These are phyloP conservation scores for Tenualosa thibaudeaui DNA, from an alignment of 2,797 vertebrate genomes.

Conservation along the genomic window DNA sequence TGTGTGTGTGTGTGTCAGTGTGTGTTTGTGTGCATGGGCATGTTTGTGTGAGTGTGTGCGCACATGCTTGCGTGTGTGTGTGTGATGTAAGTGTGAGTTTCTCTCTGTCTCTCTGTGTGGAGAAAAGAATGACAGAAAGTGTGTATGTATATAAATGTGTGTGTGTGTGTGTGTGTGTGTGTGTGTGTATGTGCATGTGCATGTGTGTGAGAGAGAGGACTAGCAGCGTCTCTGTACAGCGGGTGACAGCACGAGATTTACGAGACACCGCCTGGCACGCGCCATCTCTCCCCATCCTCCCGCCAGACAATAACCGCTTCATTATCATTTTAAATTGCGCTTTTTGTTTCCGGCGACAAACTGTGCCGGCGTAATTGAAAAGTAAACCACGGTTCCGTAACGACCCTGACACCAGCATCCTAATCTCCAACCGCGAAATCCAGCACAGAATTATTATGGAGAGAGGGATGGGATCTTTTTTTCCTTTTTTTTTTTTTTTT, in stretches of 20 bases:
- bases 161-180: background rate
- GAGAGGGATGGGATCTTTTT: constrained; percentile 13
- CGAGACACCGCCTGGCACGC: constrained; percentile 59
- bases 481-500: background rate
- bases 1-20: background rate
- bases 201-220: background rate
- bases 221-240: constrained; percentile 66
- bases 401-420: constrained; percentile 48
- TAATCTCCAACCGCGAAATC: constrained; percentile 47
- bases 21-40: background rate
- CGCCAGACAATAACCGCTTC: constrained; percentile 74
- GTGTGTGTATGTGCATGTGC: background rate
- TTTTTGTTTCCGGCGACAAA: constrained; percentile 67
- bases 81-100: background rate
- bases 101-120: too few relatives aligned
- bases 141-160: background rate
- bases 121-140: background rate
- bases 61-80: background rate
- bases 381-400: constrained; percentile 57
- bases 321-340: constrained; percentile 77
- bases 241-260: constrained; percentile 75
- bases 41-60: background rate
- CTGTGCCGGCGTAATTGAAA: constrained; percentile 56
- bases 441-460: constrained; percentile 38
- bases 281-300: constrained; percentile 66